Percentiles rank a stretch among this genome's conserved stretches.
Evolutionary conservation across 2,797 vertebrate genomes (phyloP).

Genomic region (Siniperca undulata): DNA sequence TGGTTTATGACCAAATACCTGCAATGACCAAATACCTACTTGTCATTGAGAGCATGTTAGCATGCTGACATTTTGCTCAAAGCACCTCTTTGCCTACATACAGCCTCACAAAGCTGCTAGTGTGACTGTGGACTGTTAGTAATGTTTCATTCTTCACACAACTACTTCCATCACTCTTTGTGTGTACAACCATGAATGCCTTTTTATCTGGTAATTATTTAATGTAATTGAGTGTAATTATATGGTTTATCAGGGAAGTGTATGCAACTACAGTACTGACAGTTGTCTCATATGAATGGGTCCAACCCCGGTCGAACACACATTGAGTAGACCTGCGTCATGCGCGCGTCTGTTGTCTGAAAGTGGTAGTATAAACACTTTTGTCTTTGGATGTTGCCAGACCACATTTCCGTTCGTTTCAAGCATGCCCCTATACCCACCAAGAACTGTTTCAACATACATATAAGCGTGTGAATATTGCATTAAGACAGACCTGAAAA

Average conservation of each 20-base stretch:
- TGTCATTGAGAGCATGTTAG: background rate
- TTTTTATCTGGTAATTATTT: too few species aligned
- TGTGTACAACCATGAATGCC: background rate
- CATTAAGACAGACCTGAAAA: background rate
- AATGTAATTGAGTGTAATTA: too few species aligned
- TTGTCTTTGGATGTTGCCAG: background rate
- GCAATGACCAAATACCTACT: too few species aligned
- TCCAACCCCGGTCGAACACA: background rate
- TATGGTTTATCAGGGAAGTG: too few species aligned
- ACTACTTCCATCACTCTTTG: background rate
- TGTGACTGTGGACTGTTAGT: background rate
- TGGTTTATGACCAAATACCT: background rate
- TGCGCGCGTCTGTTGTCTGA: too few species aligned
- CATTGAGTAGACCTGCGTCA: background rate
- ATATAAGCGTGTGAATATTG: background rate
- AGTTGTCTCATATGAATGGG: too few species aligned
- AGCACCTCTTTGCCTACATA: background rate
- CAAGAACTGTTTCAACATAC: background rate
- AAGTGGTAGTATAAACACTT: background rate
- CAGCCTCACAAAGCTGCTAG: background rate
- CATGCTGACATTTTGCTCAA: background rate
- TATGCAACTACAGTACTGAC: too few species aligned
- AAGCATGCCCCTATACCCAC: too few species aligned
- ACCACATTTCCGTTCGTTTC: background rate
- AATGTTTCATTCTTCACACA: too few species aligned